Conservation (phyloP, 1,140 invertebrate genomes). For the Brevipalpus yothersi region DNA sequence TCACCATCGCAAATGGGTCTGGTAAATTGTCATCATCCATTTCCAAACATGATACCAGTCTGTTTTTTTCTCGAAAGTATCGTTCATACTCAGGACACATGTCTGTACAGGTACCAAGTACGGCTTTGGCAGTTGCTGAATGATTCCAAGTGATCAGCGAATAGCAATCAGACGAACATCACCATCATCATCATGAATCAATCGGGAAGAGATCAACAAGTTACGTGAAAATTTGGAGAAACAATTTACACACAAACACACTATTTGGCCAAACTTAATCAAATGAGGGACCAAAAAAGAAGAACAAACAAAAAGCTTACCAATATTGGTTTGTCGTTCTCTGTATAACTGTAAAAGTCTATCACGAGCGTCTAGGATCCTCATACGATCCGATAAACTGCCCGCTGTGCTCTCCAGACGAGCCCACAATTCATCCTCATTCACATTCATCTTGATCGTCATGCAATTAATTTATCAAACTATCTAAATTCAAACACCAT, state of each 20-base stretch:
- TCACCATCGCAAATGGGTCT: conserved; percentile 29
- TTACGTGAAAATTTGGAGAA: too few species aligned
- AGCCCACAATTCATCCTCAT: background rate
- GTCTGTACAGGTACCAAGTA: conserved; percentile 63
- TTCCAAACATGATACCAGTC: conserved; percentile 41
- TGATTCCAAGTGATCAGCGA: background rate
- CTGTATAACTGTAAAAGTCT: conserved; percentile 2
- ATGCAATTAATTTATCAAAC: too few species aligned
- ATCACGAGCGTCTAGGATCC: conserved; percentile 5
- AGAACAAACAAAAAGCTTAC: background rate
- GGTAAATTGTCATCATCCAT: conserved; percentile 19
- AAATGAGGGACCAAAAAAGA: background rate
- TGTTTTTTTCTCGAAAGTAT: conserved; percentile 53
- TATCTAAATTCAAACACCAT: too few species aligned
- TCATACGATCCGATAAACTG: conserved; percentile 2
- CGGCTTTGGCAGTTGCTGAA: conserved; percentile 24
- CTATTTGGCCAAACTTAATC: too few species aligned
- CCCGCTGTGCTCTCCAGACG: background rate
- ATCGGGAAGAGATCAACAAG: too few species aligned
- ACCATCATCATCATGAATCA: too few species aligned
- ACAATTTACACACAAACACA: too few species aligned
- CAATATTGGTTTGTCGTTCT: conserved; percentile 8
- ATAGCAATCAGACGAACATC: too few species aligned
- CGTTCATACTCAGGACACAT: conserved; percentile 98
- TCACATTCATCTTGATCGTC: too few species aligned